Evolutionary conservation across 1,140 invertebrate species (phyloP).

Genomic region (Pogonus chalceus): DNA sequence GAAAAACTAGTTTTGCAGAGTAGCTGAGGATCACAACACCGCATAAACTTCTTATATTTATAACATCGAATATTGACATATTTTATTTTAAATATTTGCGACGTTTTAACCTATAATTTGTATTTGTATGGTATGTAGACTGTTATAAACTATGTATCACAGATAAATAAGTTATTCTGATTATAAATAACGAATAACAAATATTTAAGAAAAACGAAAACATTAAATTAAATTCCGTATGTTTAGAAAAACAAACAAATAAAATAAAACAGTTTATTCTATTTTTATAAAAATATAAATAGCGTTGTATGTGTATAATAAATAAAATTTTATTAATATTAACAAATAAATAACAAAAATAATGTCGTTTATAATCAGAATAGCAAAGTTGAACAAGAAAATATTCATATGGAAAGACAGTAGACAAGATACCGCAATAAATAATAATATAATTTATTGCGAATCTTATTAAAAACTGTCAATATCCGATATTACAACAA

Average conservation of each 20-base stretch:
- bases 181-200: neutral
- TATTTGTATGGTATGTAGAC: slow-evolving; percentile 2
- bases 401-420: neutral
- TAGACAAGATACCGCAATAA: neutral
- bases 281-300: no score
- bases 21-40: neutral
- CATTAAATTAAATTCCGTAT: no score
- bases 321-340: neutral
- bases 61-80: neutral
- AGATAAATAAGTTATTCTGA: neutral
- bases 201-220: no score
- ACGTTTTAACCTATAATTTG: slow-evolving; percentile 3
- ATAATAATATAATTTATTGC: neutral
- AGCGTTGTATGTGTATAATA: neutral
- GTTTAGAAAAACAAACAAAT: no score
- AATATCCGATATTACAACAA: neutral
- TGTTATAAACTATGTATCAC: slow-evolving; percentile 6
- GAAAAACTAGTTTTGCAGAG: neutral
- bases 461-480: neutral
- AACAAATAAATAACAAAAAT: neutral
- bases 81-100: neutral
- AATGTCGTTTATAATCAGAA: neutral
- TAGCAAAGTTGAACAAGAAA: neutral
- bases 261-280: no score
- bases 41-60: neutral